phyloP scores from a whole-genome alignment of 35 echinoderm and acorn worm genomes.

The Ophioderma brevispina region DNA sequence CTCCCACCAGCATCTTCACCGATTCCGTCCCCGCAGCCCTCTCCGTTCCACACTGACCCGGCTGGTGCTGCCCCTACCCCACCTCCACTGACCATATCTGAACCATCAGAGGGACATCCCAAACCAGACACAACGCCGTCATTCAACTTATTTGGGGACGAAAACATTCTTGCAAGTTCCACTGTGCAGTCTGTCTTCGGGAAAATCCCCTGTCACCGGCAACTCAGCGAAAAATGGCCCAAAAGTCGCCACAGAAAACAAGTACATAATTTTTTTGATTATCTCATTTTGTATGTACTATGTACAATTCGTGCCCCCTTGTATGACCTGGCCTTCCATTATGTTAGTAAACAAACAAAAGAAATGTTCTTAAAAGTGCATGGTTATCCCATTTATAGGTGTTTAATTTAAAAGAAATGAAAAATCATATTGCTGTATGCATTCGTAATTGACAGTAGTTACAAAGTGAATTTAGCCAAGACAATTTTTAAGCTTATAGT shows the following conservation, averaged over 20 bases:
- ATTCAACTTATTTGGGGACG: background rate
- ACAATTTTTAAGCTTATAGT: too few species aligned
- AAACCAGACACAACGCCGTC: background rate
- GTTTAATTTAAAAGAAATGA: too few species aligned
- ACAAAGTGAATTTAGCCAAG: too few species aligned
- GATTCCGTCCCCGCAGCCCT: background rate
- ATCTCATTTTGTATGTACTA: too few species aligned
- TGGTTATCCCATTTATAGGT: too few species aligned
- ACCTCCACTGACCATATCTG: background rate
- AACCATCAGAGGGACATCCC: background rate
- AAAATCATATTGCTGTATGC: too few species aligned
- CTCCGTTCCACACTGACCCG: background rate
- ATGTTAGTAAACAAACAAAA: too few species aligned
- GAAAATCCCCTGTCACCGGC: conserved; percentile 7
- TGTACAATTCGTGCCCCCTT: too few species aligned
- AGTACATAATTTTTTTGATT: background rate
- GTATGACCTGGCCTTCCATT: too few species aligned
- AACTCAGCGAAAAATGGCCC: background rate
- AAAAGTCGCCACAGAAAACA: background rate
- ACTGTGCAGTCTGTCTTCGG: conserved; percentile 1
- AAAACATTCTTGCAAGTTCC: conserved; percentile 3
- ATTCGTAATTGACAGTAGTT: too few species aligned
- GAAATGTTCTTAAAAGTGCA: too few species aligned
- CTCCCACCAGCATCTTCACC: background rate
- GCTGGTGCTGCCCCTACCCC: background rate